These are phyloP conservation scores for Thelaira solivaga DNA, from an alignment of 2,888 invertebrate species.

Conservation along the genomic window DNA sequence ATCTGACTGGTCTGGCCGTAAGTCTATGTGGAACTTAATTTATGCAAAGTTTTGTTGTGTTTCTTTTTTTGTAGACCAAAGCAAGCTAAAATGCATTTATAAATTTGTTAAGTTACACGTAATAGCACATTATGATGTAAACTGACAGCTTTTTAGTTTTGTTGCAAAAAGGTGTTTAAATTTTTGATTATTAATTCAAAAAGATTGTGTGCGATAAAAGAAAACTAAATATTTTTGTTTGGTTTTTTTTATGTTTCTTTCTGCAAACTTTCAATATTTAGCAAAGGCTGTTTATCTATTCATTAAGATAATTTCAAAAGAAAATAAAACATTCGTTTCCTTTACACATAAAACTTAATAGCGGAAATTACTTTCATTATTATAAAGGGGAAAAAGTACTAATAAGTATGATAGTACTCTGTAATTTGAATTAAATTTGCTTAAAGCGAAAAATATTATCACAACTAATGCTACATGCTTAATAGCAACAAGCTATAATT, in stretches of 20 bases:
- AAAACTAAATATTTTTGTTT: neutral
- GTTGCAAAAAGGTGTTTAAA: neutral
- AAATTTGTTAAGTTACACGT: conserved; percentile 25
- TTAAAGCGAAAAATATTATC: conserved; percentile 22
- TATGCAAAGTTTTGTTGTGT: too few species aligned
- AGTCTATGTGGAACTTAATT: conserved; percentile 11
- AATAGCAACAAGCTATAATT: conserved; percentile 22
- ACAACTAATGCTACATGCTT: conserved; percentile 17
- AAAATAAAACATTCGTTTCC: conserved; percentile 54
- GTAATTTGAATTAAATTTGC: conserved; percentile 33
- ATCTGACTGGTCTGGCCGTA: conserved; percentile 16
- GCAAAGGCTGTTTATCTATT: conserved; percentile 20
- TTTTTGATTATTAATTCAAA: neutral
- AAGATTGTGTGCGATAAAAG: neutral
- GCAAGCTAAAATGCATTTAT: conserved; percentile 13
- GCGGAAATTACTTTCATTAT: conserved; percentile 57
- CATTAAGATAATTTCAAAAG: conserved; percentile 41
- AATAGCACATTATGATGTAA: conserved; percentile 34
- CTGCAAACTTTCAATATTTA: neutral
- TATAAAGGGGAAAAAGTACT: neutral
- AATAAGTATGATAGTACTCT: conserved; percentile 6
- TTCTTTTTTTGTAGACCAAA: neutral
- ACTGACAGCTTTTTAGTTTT: conserved; percentile 33
- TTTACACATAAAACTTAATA: conserved; percentile 33
- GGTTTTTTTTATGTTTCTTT: too few species aligned